A percentile compares a stretch with the other conserved stretches of the same genome.
These are phyloP conservation scores for Trissolcus basalis DNA, from an alignment of 1,140 invertebrate species.

Conservation along the genomic window DNA sequence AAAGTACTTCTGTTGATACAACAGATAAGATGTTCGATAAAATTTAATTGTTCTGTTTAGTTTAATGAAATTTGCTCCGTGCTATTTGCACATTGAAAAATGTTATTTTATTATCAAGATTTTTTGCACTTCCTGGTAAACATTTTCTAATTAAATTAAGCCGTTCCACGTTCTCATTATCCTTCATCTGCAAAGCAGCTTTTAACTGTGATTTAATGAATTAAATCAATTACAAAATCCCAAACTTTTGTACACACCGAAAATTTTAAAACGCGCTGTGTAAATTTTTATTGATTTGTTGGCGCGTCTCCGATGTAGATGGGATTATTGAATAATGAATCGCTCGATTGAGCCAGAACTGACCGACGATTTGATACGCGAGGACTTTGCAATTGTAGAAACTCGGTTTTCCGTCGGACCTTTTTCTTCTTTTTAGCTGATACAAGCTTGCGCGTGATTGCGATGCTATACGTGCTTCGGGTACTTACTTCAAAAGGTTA, in stretches of 20 bases:
- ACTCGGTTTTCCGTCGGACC: constrained; percentile 24
- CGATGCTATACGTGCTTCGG: constrained; percentile 55
- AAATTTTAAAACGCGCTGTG: too few relatives aligned
- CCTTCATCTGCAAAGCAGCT: not conserved
- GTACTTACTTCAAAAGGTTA: constrained; percentile 53
- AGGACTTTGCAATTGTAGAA: constrained; percentile 32
- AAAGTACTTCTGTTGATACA: constrained; percentile 1
- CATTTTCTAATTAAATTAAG: not conserved
- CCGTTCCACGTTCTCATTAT: constrained; percentile 1
- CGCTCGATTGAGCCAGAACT: constrained; percentile 5
- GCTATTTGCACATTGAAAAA: not conserved
- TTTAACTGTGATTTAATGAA: not conserved
- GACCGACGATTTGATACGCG: constrained; percentile 29
- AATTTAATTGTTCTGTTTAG: constrained; percentile 11
- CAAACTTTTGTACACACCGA: too few relatives aligned
- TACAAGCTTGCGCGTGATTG: constrained; percentile 54
- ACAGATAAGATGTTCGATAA: constrained; percentile 25
- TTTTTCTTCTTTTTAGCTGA: constrained; percentile 52
- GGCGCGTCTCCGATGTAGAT: too few relatives aligned
- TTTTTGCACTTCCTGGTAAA: not conserved
- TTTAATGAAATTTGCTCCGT: constrained; percentile 9
- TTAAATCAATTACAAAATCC: too few relatives aligned
- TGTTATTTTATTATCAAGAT: not conserved
- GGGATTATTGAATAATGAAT: constrained; percentile 18
- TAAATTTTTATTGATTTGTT: too few relatives aligned